A percentile compares a stretch with the other conserved stretches of the same genome.
phyloP scores from a whole-genome alignment of 1,140 invertebrate genomes.

The Tribolium madens region DNA sequence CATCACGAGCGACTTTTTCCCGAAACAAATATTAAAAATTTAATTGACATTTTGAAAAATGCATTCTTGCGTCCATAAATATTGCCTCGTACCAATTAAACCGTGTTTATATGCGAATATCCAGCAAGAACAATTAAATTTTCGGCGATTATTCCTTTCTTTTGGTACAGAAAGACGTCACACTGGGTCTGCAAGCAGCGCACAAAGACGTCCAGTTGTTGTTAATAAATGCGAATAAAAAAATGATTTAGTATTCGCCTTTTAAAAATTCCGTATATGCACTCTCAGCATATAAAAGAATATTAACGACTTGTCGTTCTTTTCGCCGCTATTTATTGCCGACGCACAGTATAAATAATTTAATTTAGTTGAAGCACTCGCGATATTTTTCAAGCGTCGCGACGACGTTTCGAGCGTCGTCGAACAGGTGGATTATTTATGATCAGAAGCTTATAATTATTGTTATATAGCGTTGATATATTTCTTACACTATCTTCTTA shows the following conservation, averaged over 20 bases:
- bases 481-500: conserved; percentile 52
- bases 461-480: conserved; percentile 53
- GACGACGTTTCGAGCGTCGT: conserved; percentile 15
- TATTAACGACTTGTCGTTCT: conserved; percentile 33
- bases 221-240: conserved; percentile 44
- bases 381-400: conserved; percentile 39
- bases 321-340: conserved; percentile 22
- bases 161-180: conserved; percentile 34
- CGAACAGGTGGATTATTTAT: conserved; percentile 33
- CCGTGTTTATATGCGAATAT: conserved; percentile 40
- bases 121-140: conserved; percentile 41
- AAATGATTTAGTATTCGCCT: conserved; percentile 34
- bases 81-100: conserved; percentile 37
- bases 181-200: conserved; percentile 19
- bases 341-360: conserved; percentile 17
- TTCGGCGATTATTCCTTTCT: conserved; percentile 28
- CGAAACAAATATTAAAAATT: conserved; percentile 39
- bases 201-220: conserved; percentile 40
- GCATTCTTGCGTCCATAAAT: conserved; percentile 9
- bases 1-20: neutral
- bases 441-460: conserved; percentile 50
- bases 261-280: conserved; percentile 33
- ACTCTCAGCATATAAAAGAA: conserved; percentile 16
- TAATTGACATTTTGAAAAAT: conserved; percentile 41
- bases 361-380: conserved; percentile 38